Base-by-base conservation (phyloP, 2,797 vertebrate genomes). In the Tangara arthus region DNA sequence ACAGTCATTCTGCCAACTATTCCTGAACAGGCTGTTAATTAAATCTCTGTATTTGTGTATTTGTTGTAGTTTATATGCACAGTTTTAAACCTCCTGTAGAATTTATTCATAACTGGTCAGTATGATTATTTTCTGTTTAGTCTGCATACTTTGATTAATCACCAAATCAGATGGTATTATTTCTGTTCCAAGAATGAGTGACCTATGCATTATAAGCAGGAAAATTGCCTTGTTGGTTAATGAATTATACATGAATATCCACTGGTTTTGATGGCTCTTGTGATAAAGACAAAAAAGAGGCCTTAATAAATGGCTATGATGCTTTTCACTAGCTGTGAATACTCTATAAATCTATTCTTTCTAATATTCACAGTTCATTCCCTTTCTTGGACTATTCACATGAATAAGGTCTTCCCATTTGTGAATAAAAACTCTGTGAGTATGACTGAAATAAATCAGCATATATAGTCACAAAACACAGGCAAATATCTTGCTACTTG, bases 201-300 rank as follows among this genome's bases (percentile, higher is more conserved):
- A 93, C 81, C 66, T 69, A 26, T 47, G 56, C 63, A 76, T 82
- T 87, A 79, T 53, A 87, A 89, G 72, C 32, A 90, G 44, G 30
- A 92, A 89, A 84, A 90, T 35, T 30, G 22, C 19, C 71, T 68
- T 87, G 49, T 66, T 90, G 84, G 22, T 87, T 87, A 82, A 87
- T 95, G 63, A 90, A 90, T 96, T 92, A 92, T 85, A 64, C 60
- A 94, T 90, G 34, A 94, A 87, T 87, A 89, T 84, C 46, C 30
- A 42, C 72, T 72, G 46, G 2, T 80, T 82, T 85, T 89, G 37
- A 73, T 92, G 14, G 28, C 20, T 89, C 27, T 73, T 75, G 46
- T 68, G 41, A 70, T 64, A 89, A 82, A 87, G 27, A n/a, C 59
- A 57, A 91, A 93, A 82, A 89, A 73, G 12, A 73, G 28, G 7